Evolutionary conservation across 2,113 vertebrate genomes (phyloP).

Genomic region (Thamnophis sirtalis): DNA sequence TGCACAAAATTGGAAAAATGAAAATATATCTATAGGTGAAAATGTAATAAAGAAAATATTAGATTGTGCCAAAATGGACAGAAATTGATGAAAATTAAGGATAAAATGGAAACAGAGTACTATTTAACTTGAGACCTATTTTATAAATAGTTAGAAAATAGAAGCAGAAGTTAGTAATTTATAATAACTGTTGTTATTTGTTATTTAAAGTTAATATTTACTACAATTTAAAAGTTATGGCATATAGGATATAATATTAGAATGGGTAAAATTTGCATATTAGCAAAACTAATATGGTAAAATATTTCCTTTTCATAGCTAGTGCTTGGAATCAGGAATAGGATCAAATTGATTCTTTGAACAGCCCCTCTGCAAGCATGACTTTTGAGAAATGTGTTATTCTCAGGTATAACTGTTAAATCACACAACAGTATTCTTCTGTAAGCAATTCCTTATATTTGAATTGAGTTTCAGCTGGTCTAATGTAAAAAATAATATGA

Average conservation of each 20-base stretch:
- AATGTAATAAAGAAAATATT: no score
- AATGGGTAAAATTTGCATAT: neutral
- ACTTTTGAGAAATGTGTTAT: neutral
- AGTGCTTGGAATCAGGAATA: neutral
- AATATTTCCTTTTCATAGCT: neutral
- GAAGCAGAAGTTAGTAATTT: no score
- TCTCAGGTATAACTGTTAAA: neutral
- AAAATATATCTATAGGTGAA: no score
- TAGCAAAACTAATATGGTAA: neutral
- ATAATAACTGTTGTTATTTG: no score
- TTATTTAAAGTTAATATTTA: neutral
- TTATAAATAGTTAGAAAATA: no score
- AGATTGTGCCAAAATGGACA: no score
- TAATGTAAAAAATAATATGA: neutral
- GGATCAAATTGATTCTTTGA: neutral
- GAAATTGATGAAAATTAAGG: no score
- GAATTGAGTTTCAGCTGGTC: neutral
- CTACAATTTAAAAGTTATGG: neutral
- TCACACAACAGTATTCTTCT: neutral
- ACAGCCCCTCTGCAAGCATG: neutral
- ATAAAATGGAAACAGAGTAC: no score
- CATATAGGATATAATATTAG: neutral
- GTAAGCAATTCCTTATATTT: neutral
- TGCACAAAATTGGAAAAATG: no score
- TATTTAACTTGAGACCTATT: no score